Base-by-base conservation (phyloP, 2,797 vertebrate genomes). In the Enoplosus armatus region DNA sequence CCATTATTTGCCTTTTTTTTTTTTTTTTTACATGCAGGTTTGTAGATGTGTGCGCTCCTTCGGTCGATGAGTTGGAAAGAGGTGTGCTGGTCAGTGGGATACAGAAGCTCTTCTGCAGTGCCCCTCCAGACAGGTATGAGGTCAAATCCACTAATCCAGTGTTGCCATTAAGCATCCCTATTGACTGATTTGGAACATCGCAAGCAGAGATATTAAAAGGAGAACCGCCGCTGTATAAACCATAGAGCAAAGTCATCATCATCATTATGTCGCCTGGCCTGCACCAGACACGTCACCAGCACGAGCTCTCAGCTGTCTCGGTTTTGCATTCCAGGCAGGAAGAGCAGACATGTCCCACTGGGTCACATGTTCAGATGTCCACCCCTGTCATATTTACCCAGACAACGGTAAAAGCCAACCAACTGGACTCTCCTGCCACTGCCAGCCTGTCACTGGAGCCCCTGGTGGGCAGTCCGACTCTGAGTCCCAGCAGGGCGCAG, bases 391-490 rank as follows among this genome's bases (percentile, higher is more conserved):
- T 85, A 87, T 86, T 87, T 1, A 80, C 93, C 16, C 75, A 67
- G 26, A 60, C 43, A 1, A 18, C 65, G 24, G 6, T 18, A 16
- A 84, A 95, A 72, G 37, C 51, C 53, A 29, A 64, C 47, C 75
- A 43, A 11, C 81, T 55, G 11, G 79, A 75, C 7, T 0, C 55
- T 73, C 37, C 51, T 6, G 27, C 69, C 2, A 1, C 16, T 29
- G 37, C 39, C 50, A 18, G 66, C 31, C 75, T 54, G 41, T 79
- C 84, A 54, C 55, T 95, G 85, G 95, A 96, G 82, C 90, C 95
- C 68, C 91, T 94, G 20, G 91, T 93, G 93, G 95, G 95, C 89
- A 95, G 95, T 70, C 80, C 96, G 79, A 96, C 93, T 86, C 87
- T 96, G 82, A 96, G 93, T 75, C 96, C 96, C 53, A 90, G 95